Percentiles rank a stretch among this genome's conserved stretches.
phyloP scores from a whole-genome alignment of 2,113 vertebrate species.

The Lipophrys pholis region DNA sequence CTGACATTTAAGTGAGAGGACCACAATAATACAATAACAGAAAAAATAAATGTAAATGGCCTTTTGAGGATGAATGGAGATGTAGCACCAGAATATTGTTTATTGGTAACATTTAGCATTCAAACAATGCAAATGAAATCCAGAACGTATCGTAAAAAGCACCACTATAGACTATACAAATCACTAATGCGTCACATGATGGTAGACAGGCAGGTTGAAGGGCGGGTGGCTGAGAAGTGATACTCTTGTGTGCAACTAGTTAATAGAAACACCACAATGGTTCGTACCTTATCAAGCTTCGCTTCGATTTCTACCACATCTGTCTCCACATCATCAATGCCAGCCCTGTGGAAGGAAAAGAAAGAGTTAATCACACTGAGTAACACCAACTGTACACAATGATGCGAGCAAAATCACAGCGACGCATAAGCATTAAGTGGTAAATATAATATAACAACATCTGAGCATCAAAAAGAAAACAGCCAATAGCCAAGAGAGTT shows the following conservation, averaged over 20 bases:
- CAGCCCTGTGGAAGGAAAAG: constrained; percentile 84
- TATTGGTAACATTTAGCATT: constrained; percentile 17
- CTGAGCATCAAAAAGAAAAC: background rate
- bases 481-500: background rate
- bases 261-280: background rate
- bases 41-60: background rate
- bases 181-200: too few relatives aligned
- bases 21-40: background rate
- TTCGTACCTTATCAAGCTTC: constrained; percentile 96
- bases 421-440: constrained; percentile 1
- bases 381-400: too few relatives aligned
- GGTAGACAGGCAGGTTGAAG: too few relatives aligned
- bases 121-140: constrained; percentile 13
- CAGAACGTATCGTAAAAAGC: too few relatives aligned
- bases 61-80: background rate
- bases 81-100: background rate
- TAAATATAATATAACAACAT: too few relatives aligned
- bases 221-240: background rate
- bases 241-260: constrained; percentile 10
- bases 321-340: constrained; percentile 96
- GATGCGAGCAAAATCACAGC: constrained; percentile 1
- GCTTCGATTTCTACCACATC: constrained; percentile 96
- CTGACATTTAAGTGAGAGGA: constrained; percentile 38
- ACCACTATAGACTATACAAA: too few relatives aligned
- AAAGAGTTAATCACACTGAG: too few relatives aligned